Conservation (phyloP, 1,140 invertebrate species). For the Meloidogyne hapla region DNA sequence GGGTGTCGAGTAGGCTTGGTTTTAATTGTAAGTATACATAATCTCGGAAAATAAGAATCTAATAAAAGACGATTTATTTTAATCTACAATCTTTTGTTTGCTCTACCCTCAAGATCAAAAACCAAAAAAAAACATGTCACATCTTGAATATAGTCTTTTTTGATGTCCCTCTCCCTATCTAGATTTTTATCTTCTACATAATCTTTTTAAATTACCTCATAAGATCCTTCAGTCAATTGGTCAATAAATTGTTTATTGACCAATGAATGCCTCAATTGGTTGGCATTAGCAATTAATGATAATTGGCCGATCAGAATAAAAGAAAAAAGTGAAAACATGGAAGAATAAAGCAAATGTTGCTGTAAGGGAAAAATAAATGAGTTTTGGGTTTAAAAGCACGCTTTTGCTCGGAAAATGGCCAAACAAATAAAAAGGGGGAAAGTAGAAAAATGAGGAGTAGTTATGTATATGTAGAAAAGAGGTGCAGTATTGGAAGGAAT, state of each 20-base stretch:
- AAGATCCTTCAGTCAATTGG: constrained; percentile 58
- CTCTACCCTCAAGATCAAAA: no score
- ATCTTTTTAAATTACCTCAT: constrained; percentile 33
- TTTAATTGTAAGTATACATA: no score
- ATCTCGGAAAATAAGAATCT: no score
- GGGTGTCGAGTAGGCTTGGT: no score
- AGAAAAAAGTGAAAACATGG: constrained; percentile 10
- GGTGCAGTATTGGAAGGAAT: neutral
- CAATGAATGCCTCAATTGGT: constrained; percentile 53
- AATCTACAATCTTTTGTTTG: no score
- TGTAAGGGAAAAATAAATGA: constrained; percentile 15
- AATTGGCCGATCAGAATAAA: neutral
- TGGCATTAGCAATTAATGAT: neutral
- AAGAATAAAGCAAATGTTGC: neutral
- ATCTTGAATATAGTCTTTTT: no score
- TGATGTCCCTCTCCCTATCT: neutral
- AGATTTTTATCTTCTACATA: neutral
- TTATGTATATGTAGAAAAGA: neutral
- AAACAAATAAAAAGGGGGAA: neutral
- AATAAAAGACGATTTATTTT: no score
- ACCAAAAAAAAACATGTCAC: no score
- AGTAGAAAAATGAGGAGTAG: neutral
- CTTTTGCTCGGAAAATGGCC: constrained; percentile 15
- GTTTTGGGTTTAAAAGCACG: constrained; percentile 9
- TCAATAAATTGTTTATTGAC: constrained; percentile 60